These are phyloP conservation scores for Sturnira hondurensis DNA, from an alignment of 2,113 vertebrate genomes.

Conservation along the genomic window DNA sequence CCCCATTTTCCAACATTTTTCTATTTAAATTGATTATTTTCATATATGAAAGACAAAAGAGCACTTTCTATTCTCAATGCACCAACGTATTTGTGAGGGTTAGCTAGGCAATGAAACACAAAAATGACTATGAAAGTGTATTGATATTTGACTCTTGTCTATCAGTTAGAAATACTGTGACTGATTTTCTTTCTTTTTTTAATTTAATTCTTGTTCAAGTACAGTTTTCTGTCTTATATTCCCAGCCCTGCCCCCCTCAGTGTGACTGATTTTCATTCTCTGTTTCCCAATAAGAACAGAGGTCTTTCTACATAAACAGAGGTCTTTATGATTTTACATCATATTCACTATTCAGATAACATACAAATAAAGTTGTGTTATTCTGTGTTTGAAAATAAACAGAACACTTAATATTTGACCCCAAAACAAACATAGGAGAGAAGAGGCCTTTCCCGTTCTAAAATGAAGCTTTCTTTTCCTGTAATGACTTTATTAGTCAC, in stretches of 20 bases:
- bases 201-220: too few relatives aligned
- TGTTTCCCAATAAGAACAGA: background rate
- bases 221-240: too few relatives aligned
- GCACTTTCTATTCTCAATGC: background rate
- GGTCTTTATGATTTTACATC: background rate
- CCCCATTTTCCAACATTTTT: conserved; percentile 14
- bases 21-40: conserved; percentile 40
- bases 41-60: background rate
- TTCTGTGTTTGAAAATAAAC: background rate
- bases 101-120: background rate
- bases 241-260: too few relatives aligned
- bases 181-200: background rate
- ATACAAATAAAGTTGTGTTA: background rate
- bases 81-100: background rate
- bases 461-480: conserved; percentile 6
- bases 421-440: background rate
- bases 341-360: conserved; percentile 20
- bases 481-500: background rate
- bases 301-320: background rate
- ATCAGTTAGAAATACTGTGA: background rate
- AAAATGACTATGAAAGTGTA: background rate
- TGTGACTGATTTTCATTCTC: background rate
- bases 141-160: background rate
- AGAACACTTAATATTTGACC: background rate
- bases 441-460: background rate